Base-by-base conservation (phyloP, 2,113 vertebrate species). In the Cyanoderma ruficeps region DNA sequence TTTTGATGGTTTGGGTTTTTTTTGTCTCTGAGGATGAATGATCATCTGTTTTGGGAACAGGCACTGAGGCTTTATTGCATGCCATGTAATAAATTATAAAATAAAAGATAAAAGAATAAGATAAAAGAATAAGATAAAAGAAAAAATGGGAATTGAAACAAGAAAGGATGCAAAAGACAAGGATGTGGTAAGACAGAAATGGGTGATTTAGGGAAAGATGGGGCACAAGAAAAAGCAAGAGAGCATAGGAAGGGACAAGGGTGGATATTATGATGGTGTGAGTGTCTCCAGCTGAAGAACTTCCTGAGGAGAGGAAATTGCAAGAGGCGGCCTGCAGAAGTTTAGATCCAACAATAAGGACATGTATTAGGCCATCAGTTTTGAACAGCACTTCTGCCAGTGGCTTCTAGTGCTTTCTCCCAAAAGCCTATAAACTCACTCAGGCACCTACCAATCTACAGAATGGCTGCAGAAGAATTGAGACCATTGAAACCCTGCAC, bases 401-500 rank as follows among this genome's bases (percentile, higher is more conserved):
- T 25, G 42, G 15, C n/a, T 90, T 74, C 46, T 25, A 39, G 12
- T 1, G 3, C 17, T 63, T 76, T 74, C 11, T 42, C 44, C 30
- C 25, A 27, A 55, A 79, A 91, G 14, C n/a, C 49, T 46, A 7
- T 18, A 52, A 84, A 11, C 2, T 16, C 7, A 10, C 33, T 4
- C 16, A 21, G 16, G 39, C 18, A 64, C 7, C 24, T 20, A 46
- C 15, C 9, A 6, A 7, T 15, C 39, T 50, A 16, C 17, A 75
- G 47, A 67, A 78, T 21, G 8, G 23, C 33, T 8, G 1, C 53
- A 69, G 59, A 60, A 79, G 67, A 70, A 81, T 0, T 35, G 41
- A 77, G 39, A 27, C 0, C 0, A 57, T 1, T 8, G 23, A 69
- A 81, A 15, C 14, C 11, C 20, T n/a, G 21, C 37, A 65, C 22